phyloP scores from a whole-genome alignment of 92 coral and sea anemone species.

The Chrysogorgia sp. region DNA sequence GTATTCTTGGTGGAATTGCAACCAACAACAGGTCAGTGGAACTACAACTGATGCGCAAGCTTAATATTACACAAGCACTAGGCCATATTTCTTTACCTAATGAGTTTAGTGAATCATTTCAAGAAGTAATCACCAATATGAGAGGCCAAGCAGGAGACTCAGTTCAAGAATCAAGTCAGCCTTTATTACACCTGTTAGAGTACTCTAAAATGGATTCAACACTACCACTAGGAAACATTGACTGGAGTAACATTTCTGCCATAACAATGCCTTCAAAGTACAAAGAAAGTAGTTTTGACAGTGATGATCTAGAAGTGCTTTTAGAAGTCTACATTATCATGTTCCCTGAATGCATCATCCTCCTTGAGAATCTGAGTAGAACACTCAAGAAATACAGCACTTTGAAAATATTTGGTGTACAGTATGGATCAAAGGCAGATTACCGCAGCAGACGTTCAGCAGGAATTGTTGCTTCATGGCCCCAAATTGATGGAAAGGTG shows the following conservation, averaged over 20 bases:
- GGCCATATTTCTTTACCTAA: neutral
- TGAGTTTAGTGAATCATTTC: neutral
- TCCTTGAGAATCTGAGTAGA: too few relatives aligned
- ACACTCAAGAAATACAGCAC: too few relatives aligned
- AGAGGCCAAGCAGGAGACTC: too few relatives aligned
- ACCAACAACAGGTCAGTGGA: constrained; percentile 56
- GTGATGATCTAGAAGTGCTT: neutral
- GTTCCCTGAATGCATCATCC: neutral
- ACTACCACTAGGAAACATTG: neutral
- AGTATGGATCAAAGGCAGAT: too few relatives aligned
- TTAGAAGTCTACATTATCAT: neutral
- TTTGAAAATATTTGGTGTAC: too few relatives aligned
- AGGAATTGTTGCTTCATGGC: too few relatives aligned
- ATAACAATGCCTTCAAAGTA: constrained; percentile 1
- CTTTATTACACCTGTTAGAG: constrained; percentile 12
- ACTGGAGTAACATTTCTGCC: constrained; percentile 9
- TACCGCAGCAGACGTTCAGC: too few relatives aligned
- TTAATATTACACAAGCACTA: constrained; percentile 28
- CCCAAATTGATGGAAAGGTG: too few relatives aligned
- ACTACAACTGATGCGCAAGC: constrained; percentile 55
- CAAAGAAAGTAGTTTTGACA: neutral
- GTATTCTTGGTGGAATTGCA: constrained; percentile 58
- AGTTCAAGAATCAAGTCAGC: constrained; percentile 4
- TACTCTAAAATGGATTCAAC: neutral
- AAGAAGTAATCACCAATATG: too few relatives aligned